A percentile compares a stretch with the other conserved stretches of the same genome.
phyloP scores from a whole-genome alignment of 1,140 invertebrate genomes.

The Conus ventricosus region DNA sequence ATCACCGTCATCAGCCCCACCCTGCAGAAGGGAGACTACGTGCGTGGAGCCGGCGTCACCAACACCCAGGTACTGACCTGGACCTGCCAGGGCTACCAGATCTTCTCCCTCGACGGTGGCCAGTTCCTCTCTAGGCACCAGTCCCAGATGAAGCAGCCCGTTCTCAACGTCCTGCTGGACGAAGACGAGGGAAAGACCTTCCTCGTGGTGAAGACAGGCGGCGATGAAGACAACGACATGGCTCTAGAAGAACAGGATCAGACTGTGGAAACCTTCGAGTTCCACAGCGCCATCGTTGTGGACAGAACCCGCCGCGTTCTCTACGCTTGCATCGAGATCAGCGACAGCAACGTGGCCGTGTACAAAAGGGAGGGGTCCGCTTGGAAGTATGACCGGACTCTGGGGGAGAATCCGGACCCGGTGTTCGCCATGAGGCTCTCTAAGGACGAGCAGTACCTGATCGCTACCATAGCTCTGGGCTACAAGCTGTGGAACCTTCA shows the following conservation, averaged over 20 bases:
- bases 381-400: constrained; percentile 74
- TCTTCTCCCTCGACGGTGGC: constrained; percentile 66
- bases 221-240: constrained; percentile 65
- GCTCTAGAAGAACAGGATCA: constrained; percentile 67
- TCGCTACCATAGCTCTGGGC: constrained; percentile 91
- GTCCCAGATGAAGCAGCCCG: constrained; percentile 63
- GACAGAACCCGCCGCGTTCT: constrained; percentile 58
- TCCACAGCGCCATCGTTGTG: constrained; percentile 83
- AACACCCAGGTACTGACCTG: constrained; percentile 68
- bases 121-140: constrained; percentile 46
- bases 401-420: constrained; percentile 74
- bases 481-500: constrained; percentile 77
- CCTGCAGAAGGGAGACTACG: constrained; percentile 74
- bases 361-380: constrained; percentile 64
- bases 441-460: constrained; percentile 85
- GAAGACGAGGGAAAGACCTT: constrained; percentile 53
- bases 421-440: constrained; percentile 89
- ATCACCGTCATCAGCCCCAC: constrained; percentile 89
- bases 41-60: constrained; percentile 64
- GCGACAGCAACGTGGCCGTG: constrained; percentile 69
- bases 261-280: constrained; percentile 81
- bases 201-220: constrained; percentile 62
- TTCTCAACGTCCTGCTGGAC: constrained; percentile 58
- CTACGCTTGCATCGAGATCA: constrained; percentile 74
- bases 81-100: constrained; percentile 63